phyloP scores from a whole-genome alignment of 64 coral and sea anemone genomes.

The Montipora cactus region DNA sequence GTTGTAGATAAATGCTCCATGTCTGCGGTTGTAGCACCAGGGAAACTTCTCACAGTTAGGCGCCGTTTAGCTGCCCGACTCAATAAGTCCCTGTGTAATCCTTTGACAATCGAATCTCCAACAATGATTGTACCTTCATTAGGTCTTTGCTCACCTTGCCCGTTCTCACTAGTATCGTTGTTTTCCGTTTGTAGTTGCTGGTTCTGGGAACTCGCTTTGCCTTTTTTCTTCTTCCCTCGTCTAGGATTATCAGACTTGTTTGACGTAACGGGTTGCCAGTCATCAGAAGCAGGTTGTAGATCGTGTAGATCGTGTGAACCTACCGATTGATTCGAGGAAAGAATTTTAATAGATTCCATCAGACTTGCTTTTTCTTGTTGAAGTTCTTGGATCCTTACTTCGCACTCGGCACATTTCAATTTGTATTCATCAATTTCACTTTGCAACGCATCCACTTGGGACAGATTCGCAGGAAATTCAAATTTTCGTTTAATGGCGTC shows the following conservation, averaged over 20 bases:
- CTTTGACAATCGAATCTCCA: slow-evolving; percentile 9
- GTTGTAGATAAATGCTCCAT: background rate
- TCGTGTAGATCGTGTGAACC: background rate
- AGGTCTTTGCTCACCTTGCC: slow-evolving; percentile 17
- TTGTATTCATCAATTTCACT: slow-evolving; percentile 30
- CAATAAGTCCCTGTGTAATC: slow-evolving; percentile 6
- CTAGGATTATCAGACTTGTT: slow-evolving; percentile 4
- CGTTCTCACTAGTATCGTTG: background rate
- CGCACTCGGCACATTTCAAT: background rate
- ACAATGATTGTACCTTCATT: slow-evolving; percentile 15
- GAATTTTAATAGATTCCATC: slow-evolving; percentile 3
- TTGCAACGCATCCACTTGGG: slow-evolving; percentile 24
- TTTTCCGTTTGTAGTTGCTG: slow-evolving; percentile 14
- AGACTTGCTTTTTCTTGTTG: background rate
- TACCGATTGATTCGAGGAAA: slow-evolving; percentile 3
- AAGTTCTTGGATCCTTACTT: background rate
- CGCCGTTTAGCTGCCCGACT: slow-evolving; percentile 20
- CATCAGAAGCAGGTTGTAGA: slow-evolving; percentile 23
- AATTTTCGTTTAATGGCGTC: background rate
- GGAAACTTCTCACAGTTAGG: background rate
- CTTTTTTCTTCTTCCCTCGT: slow-evolving; percentile 6
- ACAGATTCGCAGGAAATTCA: background rate
- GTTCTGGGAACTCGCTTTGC: too few relatives aligned
- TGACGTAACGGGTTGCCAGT: slow-evolving; percentile 15
- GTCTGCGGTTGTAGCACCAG: background rate